Percentiles rank a stretch among this genome's conserved stretches.
Conservation (phyloP, 2,113 vertebrate genomes). For the Electrona antarctica region DNA sequence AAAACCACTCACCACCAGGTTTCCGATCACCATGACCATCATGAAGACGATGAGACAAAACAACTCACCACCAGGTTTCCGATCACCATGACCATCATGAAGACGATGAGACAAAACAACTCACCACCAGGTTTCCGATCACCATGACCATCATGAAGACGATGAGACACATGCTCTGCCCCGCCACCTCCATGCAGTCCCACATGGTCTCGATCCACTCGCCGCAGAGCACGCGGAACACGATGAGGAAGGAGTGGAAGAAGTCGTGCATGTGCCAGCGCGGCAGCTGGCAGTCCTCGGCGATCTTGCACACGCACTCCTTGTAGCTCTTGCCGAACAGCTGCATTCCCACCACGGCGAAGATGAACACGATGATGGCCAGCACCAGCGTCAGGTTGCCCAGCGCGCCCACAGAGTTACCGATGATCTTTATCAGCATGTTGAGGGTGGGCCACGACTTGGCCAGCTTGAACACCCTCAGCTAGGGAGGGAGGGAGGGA, state of each 20-base stretch:
- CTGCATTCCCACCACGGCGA: conserved; percentile 98
- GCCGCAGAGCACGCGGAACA: conserved; percentile 95
- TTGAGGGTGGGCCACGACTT: conserved; percentile 99
- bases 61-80: too few relatives aligned
- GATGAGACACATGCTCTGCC: conserved; percentile 92
- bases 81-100: too few relatives aligned
- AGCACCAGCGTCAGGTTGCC: conserved; percentile 95
- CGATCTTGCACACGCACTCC: conserved; percentile 91
- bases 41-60: too few relatives aligned
- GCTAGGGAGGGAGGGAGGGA: conserved; percentile 66
- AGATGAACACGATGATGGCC: conserved; percentile 99
- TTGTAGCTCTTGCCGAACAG: conserved; percentile 96
- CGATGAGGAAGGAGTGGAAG: conserved; percentile 97
- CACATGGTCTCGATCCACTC: conserved; percentile 99
- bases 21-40: too few relatives aligned
- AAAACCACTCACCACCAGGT: too few relatives aligned
- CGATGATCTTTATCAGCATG: conserved; percentile 99
- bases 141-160: conserved; percentile 99
- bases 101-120: too few relatives aligned
- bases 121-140: conserved; percentile 97
- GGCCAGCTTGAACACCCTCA: conserved; percentile 96
- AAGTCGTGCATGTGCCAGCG: conserved; percentile 99
- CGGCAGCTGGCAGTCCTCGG: conserved; percentile 82
- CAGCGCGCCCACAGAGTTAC: conserved; percentile 94
- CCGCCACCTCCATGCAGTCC: conserved; percentile 98